phyloP scores from a whole-genome alignment of 2,113 vertebrate genomes.

The Lipophrys pholis region DNA sequence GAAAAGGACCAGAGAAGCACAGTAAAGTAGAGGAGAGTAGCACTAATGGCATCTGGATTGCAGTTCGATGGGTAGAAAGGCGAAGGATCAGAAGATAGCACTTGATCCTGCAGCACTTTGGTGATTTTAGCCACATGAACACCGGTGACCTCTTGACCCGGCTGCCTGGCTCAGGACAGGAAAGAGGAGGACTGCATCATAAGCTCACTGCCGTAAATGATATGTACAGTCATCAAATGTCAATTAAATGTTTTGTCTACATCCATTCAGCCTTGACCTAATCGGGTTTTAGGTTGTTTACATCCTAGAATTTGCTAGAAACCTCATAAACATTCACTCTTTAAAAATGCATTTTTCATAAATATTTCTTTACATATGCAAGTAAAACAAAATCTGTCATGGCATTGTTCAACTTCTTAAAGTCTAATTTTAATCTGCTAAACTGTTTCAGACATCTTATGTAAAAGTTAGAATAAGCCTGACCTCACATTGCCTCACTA shows the following conservation, averaged over 20 bases:
- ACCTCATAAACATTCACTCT: too few species aligned
- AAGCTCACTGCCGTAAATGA: slow-evolving; percentile 12
- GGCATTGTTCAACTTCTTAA: too few species aligned
- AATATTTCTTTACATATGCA: too few species aligned
- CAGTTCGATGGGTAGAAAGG: slow-evolving; percentile 47
- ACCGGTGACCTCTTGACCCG: slow-evolving; percentile 50
- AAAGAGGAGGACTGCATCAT: slow-evolving; percentile 12
- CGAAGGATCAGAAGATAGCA: slow-evolving; percentile 61
- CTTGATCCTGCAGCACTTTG: slow-evolving; percentile 62
- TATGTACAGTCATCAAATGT: accelerated
- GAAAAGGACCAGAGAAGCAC: slow-evolving; percentile 51
- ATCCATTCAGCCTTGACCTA: too few species aligned
- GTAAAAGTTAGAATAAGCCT: too few species aligned
- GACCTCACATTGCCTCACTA: not conserved
- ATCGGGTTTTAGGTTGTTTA: too few species aligned
- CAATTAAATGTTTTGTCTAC: too few species aligned
- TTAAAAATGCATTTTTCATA: too few species aligned
- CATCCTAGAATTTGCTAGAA: too few species aligned
- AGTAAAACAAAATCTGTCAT: too few species aligned
- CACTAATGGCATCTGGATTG: slow-evolving; percentile 67
- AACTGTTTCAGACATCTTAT: too few species aligned
- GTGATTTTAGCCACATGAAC: slow-evolving; percentile 57
- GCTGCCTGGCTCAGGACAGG: slow-evolving; percentile 36
- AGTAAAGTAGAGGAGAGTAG: slow-evolving; percentile 54
- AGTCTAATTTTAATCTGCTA: too few species aligned